Evolutionary conservation across 2,113 vertebrate species (phyloP), one percentile per base, ranked within the genome.

Genomic region (Otis tarda): DNA sequence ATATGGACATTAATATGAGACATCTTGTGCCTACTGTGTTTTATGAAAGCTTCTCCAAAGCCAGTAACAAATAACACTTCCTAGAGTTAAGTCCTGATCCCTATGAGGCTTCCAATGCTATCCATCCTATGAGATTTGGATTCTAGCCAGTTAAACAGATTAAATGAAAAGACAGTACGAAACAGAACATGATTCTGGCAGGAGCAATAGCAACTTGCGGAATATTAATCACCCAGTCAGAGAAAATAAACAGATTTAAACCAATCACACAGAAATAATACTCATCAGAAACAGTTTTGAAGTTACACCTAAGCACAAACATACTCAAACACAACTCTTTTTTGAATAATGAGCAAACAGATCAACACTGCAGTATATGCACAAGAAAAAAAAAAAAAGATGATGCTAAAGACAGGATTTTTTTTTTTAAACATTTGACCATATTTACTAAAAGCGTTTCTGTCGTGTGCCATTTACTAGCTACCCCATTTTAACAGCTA

Each of bases 291-390:
- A 28, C 7, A 25, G 10, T 49, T 91, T 39, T 24, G 45, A 75
- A 86, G 6, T 43, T 64, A 50, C 10, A 63, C 11, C 3, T 53
- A 13, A 30, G 11, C 31, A 67, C 14, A 93, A 27, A 77, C 9
- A 30, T 59, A 30, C n/a, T 52, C 15, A 49, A 49, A 74, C 23
- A 21, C 6, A n/a, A 15, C 10, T 14, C 2, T 63, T 43, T 64
- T 22, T 19, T 22, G 12, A 69, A 22, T 10, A 28, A 20, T 0
- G 2, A 75, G 19, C 12, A 70, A 88, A 70, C 1, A 5, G 43
- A 60, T 31, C 37, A 76, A 12, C 13, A 28, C 8, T 3, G 1
- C 12, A 43, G 24, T n/a, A 30, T 19, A 47, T 1, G 3, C 4
- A 45, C 15, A 49, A 43, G 8, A 10, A 30, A 37, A 35, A 23